Evolutionary conservation across 2,797 vertebrate genomes (phyloP).

Genomic region (Harpagifer antarcticus): DNA sequence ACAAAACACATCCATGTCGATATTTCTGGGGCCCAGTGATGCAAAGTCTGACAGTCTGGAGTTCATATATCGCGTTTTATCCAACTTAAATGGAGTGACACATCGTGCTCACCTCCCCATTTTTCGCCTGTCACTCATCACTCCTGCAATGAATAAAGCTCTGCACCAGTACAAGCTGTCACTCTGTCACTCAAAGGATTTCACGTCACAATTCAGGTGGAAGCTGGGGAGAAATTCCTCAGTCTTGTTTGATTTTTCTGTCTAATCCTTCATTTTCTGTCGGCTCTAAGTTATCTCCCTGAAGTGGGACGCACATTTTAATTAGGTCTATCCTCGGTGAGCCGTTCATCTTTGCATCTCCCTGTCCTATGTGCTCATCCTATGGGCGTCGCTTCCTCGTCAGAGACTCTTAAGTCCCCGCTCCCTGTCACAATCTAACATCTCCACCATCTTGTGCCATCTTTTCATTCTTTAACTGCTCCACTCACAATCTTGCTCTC

Average conservation of each 20-base stretch:
- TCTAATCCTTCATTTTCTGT: constrained; percentile 79
- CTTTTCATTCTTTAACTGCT: constrained; percentile 77
- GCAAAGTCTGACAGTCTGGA: constrained; percentile 68
- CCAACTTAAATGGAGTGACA: constrained; percentile 82
- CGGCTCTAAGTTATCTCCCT: constrained; percentile 79
- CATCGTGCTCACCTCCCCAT: constrained; percentile 67
- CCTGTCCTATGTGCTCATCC: constrained; percentile 66
- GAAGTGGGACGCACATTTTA: constrained; percentile 83
- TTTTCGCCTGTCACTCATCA: constrained; percentile 83
- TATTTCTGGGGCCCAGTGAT: constrained; percentile 64
- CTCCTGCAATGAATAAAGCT: constrained; percentile 76
- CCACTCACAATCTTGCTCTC: constrained; percentile 72
- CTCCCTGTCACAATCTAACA: constrained; percentile 75
- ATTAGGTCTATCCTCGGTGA: constrained; percentile 84
- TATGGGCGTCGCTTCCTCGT: constrained; percentile 70
- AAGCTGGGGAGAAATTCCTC: constrained; percentile 68
- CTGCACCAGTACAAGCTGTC: constrained; percentile 77
- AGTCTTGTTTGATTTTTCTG: constrained; percentile 74
- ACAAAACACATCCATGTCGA: constrained; percentile 69
- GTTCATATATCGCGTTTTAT: constrained; percentile 81
- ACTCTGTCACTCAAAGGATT: constrained; percentile 78
- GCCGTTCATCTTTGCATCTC: constrained; percentile 69
- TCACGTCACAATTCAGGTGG: constrained; percentile 74
- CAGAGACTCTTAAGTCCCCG: no score
- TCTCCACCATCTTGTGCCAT: constrained; percentile 72